Evolutionary conservation across 2,797 vertebrate genomes (phyloP).

Genomic region (Adelosebastes latens): DNA sequence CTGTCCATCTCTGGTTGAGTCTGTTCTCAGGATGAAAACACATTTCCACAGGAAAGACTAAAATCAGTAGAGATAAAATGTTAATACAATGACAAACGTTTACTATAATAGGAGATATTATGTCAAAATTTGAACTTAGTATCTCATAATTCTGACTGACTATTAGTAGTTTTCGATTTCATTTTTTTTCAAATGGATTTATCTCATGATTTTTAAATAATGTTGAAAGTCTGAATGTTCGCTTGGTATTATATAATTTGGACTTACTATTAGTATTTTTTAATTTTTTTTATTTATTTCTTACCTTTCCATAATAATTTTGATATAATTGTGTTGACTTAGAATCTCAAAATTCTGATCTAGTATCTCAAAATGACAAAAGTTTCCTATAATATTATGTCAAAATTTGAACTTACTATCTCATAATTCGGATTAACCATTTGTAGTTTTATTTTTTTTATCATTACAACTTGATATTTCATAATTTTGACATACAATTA

Average conservation of each 20-base stretch:
- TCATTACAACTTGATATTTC: too few relatives aligned
- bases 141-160: background rate
- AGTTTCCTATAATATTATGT: too few relatives aligned
- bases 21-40: background rate
- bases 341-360: too few relatives aligned
- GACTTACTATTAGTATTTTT: background rate
- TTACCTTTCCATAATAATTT: too few relatives aligned
- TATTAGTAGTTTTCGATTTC: background rate
- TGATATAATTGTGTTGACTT: too few relatives aligned
- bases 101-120: background rate
- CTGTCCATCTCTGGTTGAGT: background rate
- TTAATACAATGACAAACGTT: background rate
- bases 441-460: too few relatives aligned
- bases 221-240: background rate
- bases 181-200: too few relatives aligned
- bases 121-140: background rate
- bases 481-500: fast-evolving
- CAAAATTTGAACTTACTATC: too few relatives aligned
- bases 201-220: fast-evolving
- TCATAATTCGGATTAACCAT: too few relatives aligned
- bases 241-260: background rate
- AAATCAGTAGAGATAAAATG: background rate
- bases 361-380: too few relatives aligned
- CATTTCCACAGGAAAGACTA: background rate
- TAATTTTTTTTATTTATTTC: too few relatives aligned